Percentiles rank a stretch among this genome's conserved stretches.
Evolutionary conservation across 2,113 vertebrate species (phyloP).

Genomic region (Gymnorhina tibicen): DNA sequence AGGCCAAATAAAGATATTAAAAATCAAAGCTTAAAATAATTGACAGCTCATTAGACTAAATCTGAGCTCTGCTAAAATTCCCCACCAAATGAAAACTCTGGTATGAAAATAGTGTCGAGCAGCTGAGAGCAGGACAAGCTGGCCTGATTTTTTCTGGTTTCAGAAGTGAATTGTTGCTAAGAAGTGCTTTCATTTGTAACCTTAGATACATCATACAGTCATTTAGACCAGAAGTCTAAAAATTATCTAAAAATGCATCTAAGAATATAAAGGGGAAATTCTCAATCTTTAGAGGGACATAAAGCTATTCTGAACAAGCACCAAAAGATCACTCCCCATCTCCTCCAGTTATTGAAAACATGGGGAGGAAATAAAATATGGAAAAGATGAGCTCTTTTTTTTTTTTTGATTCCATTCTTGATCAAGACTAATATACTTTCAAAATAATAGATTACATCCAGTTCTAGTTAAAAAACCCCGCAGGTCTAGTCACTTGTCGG

Average conservation of each 20-base stretch:
- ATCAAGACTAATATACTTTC: background rate
- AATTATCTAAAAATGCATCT: conserved; percentile 13
- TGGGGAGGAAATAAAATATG: background rate
- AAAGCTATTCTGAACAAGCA: background rate
- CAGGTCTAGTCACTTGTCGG: background rate
- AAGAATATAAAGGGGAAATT: background rate
- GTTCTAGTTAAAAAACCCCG: background rate
- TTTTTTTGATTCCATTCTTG: background rate
- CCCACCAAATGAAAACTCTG: conserved; percentile 2
- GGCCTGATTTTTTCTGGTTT: conserved; percentile 42
- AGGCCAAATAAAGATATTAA: background rate
- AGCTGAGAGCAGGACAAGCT: conserved; percentile 43
- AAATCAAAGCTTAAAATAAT: conserved; percentile 50
- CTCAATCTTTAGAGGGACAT: background rate
- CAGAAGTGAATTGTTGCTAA: background rate
- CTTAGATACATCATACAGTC: background rate
- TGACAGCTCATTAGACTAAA: conserved; percentile 38
- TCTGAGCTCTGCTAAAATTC: conserved; percentile 33
- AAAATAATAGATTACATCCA: background rate
- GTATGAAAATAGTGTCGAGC: conserved; percentile 39
- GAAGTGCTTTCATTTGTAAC: background rate
- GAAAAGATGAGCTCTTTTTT: background rate
- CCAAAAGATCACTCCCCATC: background rate
- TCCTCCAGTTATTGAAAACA: background rate
- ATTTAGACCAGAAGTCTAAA: background rate